Base-by-base conservation (phyloP, 2,888 invertebrate species). In the Synanthedon formicaeformis region DNA sequence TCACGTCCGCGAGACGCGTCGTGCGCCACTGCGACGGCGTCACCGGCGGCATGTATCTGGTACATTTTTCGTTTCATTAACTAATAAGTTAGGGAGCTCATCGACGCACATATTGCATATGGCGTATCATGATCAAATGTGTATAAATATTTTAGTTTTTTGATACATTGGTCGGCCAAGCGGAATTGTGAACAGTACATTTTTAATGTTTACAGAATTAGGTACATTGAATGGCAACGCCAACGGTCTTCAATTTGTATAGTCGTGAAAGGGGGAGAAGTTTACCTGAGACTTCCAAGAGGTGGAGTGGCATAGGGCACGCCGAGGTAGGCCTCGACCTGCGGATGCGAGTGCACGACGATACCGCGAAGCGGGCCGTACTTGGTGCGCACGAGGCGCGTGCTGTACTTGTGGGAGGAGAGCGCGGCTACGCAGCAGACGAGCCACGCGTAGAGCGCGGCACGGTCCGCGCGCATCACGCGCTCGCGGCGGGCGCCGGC, bases 291-390 rank as follows among this genome's bases (percentile, higher is more conserved):
- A 72, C 94, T 93, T 64, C 96, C 96, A 61, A 94, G 90, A 11
- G 96, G 96, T 58, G 97, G 94, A 59, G 96, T 95, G 45, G 97
- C 97, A 87, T 97, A 98, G 48, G 96, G 97, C 62, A 98, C 94
- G 57, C 97, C 97, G 57, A 96, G 91, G 78, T 95, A 98, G 14
- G 95, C 95, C 83, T 97, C 97, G 63, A 97, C 96, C 57, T 91
- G 91, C 58, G 93, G 94, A 76, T 93, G 91, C 61, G 93, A 91
- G 71, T 94, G 93, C 52, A 95, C 92, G 63, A 95, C 91, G 76
- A 95, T 91, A 54, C 96, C 97, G 50, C 96, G 91, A 68, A 97
- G 84, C 56, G 93, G 92, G 41, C 97, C 97, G 89, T 96, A 97
- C 78, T 96, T 94, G 62, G 97, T 97, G 73, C 92, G 91, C 61